Evolutionary conservation across 2,797 vertebrate species (phyloP).

Genomic region (Phalanger gymnotis): DNA sequence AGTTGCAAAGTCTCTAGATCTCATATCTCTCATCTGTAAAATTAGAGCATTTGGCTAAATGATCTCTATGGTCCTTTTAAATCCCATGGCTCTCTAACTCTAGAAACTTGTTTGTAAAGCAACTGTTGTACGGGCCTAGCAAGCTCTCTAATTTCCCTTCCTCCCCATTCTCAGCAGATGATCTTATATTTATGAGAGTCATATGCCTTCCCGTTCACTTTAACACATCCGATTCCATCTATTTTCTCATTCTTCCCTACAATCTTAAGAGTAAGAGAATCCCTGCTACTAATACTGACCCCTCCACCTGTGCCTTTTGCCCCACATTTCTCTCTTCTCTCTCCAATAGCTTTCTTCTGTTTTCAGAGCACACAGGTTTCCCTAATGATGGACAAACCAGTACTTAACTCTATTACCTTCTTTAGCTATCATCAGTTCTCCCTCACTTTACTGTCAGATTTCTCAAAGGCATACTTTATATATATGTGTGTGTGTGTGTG

Average conservation of each 20-base stretch:
- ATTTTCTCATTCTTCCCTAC: background rate
- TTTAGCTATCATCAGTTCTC: background rate
- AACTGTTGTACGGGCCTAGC: background rate
- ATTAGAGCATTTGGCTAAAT: background rate
- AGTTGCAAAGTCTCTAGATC: background rate
- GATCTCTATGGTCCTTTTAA: background rate
- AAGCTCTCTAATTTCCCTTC: background rate
- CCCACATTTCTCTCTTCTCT: background rate
- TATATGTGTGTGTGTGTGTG: no score
- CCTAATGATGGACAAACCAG: background rate
- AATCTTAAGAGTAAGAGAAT: background rate
- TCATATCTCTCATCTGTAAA: background rate
- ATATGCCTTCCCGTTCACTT: background rate
- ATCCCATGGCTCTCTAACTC: background rate
- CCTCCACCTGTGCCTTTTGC: background rate
- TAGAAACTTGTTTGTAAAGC: background rate
- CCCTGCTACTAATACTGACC: background rate
- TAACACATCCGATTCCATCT: background rate
- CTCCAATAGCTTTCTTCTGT: background rate
- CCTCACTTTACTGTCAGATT: background rate
- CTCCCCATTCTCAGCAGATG: background rate
- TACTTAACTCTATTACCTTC: background rate
- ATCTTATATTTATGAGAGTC: background rate
- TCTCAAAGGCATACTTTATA: background rate
- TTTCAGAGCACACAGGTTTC: background rate